Conservation (phyloP, 2,113 vertebrate species). For the Phalacrocorax brasilianus region DNA sequence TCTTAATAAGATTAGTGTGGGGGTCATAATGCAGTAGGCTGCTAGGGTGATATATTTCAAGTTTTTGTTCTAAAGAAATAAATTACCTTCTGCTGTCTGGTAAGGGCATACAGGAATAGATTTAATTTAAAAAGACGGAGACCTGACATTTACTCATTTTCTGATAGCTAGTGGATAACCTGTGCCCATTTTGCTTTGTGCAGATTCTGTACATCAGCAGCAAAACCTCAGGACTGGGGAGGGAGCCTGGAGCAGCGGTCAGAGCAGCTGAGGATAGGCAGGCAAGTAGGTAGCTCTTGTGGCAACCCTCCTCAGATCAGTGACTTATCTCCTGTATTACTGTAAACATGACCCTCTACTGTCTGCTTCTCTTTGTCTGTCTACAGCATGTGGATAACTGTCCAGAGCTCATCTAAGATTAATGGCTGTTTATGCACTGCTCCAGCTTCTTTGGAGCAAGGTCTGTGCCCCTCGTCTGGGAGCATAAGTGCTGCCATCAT, state of each 20-base stretch:
- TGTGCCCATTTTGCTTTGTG: background rate
- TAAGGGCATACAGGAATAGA: background rate
- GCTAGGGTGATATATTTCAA: constrained; percentile 42
- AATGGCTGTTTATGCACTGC: background rate
- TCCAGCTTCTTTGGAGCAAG: background rate
- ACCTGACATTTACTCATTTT: background rate
- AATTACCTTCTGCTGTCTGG: constrained; percentile 11
- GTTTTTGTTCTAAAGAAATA: constrained; percentile 61
- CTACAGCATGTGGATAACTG: background rate
- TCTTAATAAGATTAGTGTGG: constrained; percentile 68
- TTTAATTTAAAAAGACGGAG: background rate
- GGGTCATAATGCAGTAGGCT: constrained; percentile 50
- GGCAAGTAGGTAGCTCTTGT: background rate
- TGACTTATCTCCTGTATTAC: background rate
- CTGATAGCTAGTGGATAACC: background rate
- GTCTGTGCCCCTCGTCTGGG: fast-evolving
- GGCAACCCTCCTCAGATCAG: background rate
- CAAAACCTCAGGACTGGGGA: fast-evolving
- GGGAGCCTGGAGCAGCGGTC: background rate
- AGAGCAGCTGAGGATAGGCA: background rate
- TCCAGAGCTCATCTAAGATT: background rate
- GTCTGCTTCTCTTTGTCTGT: background rate
- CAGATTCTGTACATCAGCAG: background rate
- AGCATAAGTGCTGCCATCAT: background rate
- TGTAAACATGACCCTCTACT: background rate